A percentile compares a stretch with the other conserved stretches of the same genome.
Evolutionary conservation across 2,888 invertebrate genomes (phyloP).

Genomic region (Prosapia bicincta): DNA sequence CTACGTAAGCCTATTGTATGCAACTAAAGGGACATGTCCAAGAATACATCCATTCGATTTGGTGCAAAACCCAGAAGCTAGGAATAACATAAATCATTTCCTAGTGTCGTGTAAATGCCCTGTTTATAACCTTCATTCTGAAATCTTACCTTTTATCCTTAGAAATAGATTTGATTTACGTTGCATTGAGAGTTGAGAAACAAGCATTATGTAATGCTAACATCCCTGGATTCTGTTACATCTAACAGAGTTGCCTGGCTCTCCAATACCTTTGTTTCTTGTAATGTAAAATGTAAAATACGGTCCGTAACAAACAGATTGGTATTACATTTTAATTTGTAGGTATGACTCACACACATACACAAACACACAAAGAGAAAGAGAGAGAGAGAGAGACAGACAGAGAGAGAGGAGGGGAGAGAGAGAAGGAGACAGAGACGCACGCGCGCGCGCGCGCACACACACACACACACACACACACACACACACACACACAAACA

Average conservation of each 20-base stretch:
- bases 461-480: no score
- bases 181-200: neutral
- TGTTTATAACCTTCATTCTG: neutral
- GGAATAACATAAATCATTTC: neutral
- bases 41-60: neutral
- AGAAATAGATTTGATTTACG: neutral
- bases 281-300: no score
- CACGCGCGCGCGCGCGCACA: neutral
- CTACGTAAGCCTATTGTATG: no score
- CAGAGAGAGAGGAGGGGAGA: neutral
- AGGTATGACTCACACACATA: neutral
- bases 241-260: no score
- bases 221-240: no score
- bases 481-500: no score
- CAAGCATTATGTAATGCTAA: no score
- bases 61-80: neutral
- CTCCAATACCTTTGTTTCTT: no score
- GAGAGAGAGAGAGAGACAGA: neutral
- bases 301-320: no score
- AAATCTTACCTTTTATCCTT: neutral
- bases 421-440: neutral
- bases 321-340: no score
- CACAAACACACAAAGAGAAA: neutral
- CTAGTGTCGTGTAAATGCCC: neutral
- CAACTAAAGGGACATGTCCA: neutral